Evolutionary conservation across 2,797 vertebrate genomes (phyloP).

Genomic region (Xerus rutilus): DNA sequence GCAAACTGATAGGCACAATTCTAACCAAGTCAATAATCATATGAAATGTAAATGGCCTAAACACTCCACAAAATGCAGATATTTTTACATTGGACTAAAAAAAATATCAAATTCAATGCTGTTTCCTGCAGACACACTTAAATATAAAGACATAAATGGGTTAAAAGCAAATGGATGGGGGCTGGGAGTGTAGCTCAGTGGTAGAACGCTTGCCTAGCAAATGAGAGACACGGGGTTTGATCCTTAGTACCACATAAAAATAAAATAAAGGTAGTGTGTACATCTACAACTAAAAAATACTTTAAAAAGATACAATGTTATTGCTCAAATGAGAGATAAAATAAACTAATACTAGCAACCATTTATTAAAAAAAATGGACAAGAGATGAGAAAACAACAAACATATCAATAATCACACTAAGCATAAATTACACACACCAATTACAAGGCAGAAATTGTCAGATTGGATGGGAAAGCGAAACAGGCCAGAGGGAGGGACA

Average conservation of each 20-base stretch:
- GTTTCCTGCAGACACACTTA: not conserved
- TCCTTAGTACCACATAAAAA: too few relatives aligned
- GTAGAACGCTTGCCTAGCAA: too few relatives aligned
- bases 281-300: too few relatives aligned
- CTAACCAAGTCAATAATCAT: not conserved
- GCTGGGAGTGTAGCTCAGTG: too few relatives aligned
- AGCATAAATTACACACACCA: not conserved
- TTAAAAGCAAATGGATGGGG: not conserved
- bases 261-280: too few relatives aligned
- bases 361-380: not conserved
- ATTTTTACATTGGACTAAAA: not conserved
- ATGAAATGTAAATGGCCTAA: not conserved
- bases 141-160: not conserved
- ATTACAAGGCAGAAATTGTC: not conserved
- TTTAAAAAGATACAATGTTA: too few relatives aligned
- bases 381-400: not conserved
- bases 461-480: not conserved
- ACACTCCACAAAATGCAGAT: not conserved
- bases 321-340: too few relatives aligned
- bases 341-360: too few relatives aligned
- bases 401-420: not conserved
- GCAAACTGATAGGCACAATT: not conserved
- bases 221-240: too few relatives aligned
- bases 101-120: not conserved
- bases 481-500: not conserved